A percentile compares a stretch with the other conserved stretches of the same genome.
These are phyloP conservation scores for Artibeus lituratus DNA, from an alignment of 2,797 vertebrate genomes.

Conservation along the genomic window DNA sequence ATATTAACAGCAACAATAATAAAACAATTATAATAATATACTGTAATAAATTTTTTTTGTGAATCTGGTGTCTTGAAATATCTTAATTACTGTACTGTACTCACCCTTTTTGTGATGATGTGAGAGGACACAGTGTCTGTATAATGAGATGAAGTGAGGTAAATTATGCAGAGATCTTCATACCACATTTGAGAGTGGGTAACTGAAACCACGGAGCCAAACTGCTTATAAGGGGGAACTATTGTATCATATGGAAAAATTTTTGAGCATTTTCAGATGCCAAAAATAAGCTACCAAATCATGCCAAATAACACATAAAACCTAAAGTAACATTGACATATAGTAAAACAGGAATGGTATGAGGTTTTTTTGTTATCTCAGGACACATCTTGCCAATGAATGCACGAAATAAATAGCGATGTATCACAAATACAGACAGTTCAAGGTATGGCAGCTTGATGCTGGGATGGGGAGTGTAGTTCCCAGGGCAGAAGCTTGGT, in stretches of 20 bases:
- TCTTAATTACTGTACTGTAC: neutral
- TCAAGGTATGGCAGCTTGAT: neutral
- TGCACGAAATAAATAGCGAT: neutral
- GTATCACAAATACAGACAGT: neutral
- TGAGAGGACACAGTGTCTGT: neutral
- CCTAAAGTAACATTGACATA: neutral
- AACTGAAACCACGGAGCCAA: neutral
- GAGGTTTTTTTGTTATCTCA: neutral
- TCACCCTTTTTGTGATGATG: neutral
- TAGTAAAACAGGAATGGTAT: neutral
- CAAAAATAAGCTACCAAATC: neutral
- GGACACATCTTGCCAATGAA: neutral
- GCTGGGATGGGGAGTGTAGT: neutral
- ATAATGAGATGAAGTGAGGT: neutral
- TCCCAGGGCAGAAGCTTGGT: neutral
- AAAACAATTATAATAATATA: neutral
- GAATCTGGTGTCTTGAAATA: neutral
- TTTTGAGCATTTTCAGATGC: neutral
- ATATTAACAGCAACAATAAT: neutral
- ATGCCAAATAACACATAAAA: neutral
- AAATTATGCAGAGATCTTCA: neutral
- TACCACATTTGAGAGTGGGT: neutral
- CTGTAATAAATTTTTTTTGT: neutral
- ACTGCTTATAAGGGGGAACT: neutral
- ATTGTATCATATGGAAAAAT: neutral